phyloP scores from a whole-genome alignment of 1,140 invertebrate genomes.

The Probaryconus sp. region DNA sequence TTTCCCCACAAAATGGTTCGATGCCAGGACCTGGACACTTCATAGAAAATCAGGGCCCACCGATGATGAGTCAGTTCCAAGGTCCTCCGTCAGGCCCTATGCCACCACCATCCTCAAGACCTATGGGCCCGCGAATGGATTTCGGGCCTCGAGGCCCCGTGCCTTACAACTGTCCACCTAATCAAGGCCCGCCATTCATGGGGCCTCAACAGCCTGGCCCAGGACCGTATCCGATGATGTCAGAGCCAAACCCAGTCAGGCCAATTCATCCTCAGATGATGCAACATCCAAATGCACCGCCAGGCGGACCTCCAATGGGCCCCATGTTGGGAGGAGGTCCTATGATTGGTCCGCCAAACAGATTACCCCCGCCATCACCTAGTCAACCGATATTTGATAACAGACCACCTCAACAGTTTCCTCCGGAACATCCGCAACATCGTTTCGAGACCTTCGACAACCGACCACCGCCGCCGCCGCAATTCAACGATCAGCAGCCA shows the following conservation, averaged over 20 bases:
- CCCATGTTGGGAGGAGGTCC: slow-evolving; percentile 52
- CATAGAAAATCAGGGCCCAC: slow-evolving; percentile 37
- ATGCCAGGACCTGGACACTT: slow-evolving; percentile 58
- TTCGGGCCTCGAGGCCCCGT: slow-evolving; percentile 58
- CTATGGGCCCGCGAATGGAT: slow-evolving; percentile 58
- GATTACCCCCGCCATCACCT: slow-evolving; percentile 43
- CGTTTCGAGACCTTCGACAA: slow-evolving; percentile 62
- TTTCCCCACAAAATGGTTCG: slow-evolving; percentile 54
- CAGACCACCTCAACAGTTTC: slow-evolving; percentile 63
- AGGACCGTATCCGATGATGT: slow-evolving; percentile 41
- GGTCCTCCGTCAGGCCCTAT: slow-evolving; percentile 24
- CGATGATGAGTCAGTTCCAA: slow-evolving; percentile 62
- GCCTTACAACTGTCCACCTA: slow-evolving; percentile 64
- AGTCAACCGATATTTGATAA: slow-evolving; percentile 67
- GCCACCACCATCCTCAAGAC: slow-evolving; percentile 14
- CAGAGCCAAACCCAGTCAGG: slow-evolving; percentile 18
- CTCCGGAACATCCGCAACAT: slow-evolving; percentile 62
- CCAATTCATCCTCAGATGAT: slow-evolving; percentile 53
- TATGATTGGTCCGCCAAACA: slow-evolving; percentile 58
- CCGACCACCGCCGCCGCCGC: slow-evolving; percentile 49
- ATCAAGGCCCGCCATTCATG: slow-evolving; percentile 63
- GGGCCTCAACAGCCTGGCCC: slow-evolving; percentile 26
- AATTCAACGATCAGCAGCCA: slow-evolving; percentile 59
- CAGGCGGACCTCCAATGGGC: slow-evolving; percentile 39
- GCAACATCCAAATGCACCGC: slow-evolving; percentile 59